phyloP scores from a whole-genome alignment of 2,888 invertebrate genomes.

The Carabus problematicus region DNA sequence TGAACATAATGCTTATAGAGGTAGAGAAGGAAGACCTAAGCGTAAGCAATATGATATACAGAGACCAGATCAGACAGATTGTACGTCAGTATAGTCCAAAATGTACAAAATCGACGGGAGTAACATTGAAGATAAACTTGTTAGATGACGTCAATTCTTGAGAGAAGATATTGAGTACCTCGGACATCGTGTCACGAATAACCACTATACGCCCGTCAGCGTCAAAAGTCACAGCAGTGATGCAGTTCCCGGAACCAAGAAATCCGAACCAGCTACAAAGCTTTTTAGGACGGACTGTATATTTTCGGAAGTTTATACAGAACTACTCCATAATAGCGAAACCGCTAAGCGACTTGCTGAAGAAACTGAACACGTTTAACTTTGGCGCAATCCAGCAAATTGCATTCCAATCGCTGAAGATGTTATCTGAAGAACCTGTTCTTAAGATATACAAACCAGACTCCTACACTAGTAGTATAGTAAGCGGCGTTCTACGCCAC shows the following conservation, averaged over 20 bases:
- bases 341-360: conserved; percentile 50
- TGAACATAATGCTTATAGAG: not conserved
- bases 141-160: conserved; percentile 54
- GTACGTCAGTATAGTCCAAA: too few relatives aligned
- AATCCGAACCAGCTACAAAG: conserved; percentile 49
- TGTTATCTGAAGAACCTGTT: conserved; percentile 4
- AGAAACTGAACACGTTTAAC: conserved; percentile 28
- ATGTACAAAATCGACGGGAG: too few relatives aligned
- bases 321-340: conserved; percentile 51
- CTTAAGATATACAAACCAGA: not conserved
- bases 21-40: too few relatives aligned
- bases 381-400: conserved; percentile 41
- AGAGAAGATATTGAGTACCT: conserved; percentile 44
- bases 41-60: conserved; percentile 46
- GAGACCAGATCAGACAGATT: conserved; percentile 46
- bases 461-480: too few relatives aligned
- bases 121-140: conserved; percentile 48
- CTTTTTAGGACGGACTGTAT: conserved; percentile 52
- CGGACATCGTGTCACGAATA: conserved; percentile 23
- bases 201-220: conserved; percentile 49
- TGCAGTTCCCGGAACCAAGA: conserved; percentile 49
- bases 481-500: too few relatives aligned
- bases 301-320: conserved; percentile 53
- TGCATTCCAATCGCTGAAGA: conserved; percentile 45
- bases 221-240: conserved; percentile 49